phyloP scores from a whole-genome alignment of 92 coral and sea anemone species.

The Epizoanthus illoricatus region DNA sequence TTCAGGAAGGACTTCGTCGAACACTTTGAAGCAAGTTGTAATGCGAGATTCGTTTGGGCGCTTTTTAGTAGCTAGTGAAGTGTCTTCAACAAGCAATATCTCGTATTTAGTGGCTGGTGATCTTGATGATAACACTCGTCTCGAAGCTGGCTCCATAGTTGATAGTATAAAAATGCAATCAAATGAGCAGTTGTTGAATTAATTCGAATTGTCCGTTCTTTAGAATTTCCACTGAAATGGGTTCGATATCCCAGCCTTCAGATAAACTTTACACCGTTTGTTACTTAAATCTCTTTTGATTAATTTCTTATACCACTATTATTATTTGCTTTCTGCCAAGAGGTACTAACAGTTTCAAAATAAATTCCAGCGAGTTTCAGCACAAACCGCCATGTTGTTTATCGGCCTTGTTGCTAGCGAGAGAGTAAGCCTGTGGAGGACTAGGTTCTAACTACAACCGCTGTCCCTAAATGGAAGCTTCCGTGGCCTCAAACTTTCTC shows the following conservation, averaged over 20 bases:
- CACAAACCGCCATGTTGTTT: constrained; percentile 14
- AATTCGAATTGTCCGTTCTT: not conserved
- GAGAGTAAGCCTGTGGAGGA: not conserved
- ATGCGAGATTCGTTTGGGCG: constrained; percentile 76
- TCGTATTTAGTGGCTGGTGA: constrained; percentile 96
- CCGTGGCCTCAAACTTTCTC: constrained; percentile 11
- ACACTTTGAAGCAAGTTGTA: constrained; percentile 83
- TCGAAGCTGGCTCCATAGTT: constrained; percentile 49
- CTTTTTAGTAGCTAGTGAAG: constrained; percentile 49
- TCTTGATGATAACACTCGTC: constrained; percentile 81
- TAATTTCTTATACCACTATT: no score
- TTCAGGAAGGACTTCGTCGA: constrained; percentile 83
- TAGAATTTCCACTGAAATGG: no score
- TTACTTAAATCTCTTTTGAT: no score
- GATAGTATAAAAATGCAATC: not conserved
- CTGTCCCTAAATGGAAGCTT: constrained; percentile 8
- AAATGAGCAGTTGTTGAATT: no score
- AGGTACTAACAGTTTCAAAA: not conserved
- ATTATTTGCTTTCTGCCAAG: not conserved
- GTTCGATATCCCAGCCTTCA: no score
- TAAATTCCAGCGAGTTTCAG: not conserved
- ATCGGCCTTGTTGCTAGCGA: constrained; percentile 29
- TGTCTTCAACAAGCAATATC: constrained; percentile 82
- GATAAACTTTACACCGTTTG: no score
- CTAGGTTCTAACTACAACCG: constrained; percentile 18